Evolutionary conservation across 2,113 vertebrate genomes (phyloP).

Genomic region (Phycodurus eques): DNA sequence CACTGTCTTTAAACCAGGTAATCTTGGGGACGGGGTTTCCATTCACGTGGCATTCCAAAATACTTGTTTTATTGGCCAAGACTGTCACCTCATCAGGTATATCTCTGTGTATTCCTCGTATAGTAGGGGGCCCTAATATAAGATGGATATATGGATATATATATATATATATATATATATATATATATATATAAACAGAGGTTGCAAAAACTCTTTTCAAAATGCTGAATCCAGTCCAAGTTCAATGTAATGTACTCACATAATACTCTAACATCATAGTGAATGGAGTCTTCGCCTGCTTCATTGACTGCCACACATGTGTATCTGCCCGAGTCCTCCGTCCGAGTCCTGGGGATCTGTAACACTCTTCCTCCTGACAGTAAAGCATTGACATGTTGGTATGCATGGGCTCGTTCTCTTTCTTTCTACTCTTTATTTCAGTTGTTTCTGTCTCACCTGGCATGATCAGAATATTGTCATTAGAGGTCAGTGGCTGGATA

Average conservation of each 20-base stretch:
- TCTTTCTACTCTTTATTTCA: neutral
- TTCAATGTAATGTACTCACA: conserved; percentile 70
- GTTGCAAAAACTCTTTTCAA: neutral
- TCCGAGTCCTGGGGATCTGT: conserved; percentile 83
- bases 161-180: neutral
- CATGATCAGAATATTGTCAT: conserved; percentile 82
- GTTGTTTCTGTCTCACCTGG: conserved; percentile 75
- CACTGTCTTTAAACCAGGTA: conserved; percentile 87
- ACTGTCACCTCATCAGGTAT: conserved; percentile 83
- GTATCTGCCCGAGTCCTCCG: conserved; percentile 86
- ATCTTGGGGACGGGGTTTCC: conserved; percentile 84
- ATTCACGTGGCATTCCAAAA: conserved; percentile 80
- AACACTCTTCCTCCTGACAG: conserved; percentile 84
- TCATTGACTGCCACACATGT: conserved; percentile 90
- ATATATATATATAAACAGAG: neutral
- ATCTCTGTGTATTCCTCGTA: conserved; percentile 74
- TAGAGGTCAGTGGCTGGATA: conserved; percentile 78
- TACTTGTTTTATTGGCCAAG: conserved; percentile 72
- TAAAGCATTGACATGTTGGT: conserved; percentile 6
- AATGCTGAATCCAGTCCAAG: neutral
- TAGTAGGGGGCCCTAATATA: conserved; percentile 82
- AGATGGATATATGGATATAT: neutral
- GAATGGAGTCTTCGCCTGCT: conserved; percentile 92
- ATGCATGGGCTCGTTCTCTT: neutral
- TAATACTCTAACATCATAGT: conserved; percentile 85